Percentiles rank a stretch among this genome's conserved stretches.
These are phyloP conservation scores for Cryptotermes secundus DNA, from an alignment of 1,140 invertebrate genomes.

Conservation along the genomic window DNA sequence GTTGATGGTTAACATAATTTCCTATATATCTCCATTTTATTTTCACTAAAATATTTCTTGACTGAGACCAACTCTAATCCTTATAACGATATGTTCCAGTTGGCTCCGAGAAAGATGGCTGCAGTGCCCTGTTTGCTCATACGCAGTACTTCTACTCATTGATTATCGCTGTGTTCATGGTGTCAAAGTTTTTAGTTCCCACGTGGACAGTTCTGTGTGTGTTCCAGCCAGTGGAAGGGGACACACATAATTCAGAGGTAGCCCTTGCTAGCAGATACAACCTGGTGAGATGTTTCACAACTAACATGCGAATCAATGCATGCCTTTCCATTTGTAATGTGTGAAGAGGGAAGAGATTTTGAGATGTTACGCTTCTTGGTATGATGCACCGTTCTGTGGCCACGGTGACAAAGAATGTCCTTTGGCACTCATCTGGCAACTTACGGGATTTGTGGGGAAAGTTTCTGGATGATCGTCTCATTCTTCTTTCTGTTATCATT, in stretches of 20 bases:
- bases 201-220: conserved; percentile 56
- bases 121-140: conserved; percentile 56
- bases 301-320: background rate
- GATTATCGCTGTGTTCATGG: conserved; percentile 49
- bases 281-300: conserved; percentile 38
- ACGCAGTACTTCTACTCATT: conserved; percentile 53
- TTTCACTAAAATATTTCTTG: too few species aligned
- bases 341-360: too few species aligned
- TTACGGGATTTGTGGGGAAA: too few species aligned
- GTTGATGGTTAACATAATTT: too few species aligned
- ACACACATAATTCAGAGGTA: conserved; percentile 45
- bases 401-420: too few species aligned
- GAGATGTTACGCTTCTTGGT: too few species aligned
- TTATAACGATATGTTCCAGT: conserved; percentile 45
- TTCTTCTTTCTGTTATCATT: too few species aligned
- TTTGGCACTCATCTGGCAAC: too few species aligned
- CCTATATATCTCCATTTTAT: too few species aligned
- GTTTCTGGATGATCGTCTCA: too few species aligned
- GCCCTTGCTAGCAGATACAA: conserved; percentile 45
- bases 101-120: conserved; percentile 51
- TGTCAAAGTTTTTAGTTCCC: conserved; percentile 53
- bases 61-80: too few species aligned
- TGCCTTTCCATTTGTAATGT: background rate
- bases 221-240: conserved; percentile 50
- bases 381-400: too few species aligned